Conservation (phyloP, 2,888 invertebrate species). For the Gastracanthus pulcherrimus region DNA sequence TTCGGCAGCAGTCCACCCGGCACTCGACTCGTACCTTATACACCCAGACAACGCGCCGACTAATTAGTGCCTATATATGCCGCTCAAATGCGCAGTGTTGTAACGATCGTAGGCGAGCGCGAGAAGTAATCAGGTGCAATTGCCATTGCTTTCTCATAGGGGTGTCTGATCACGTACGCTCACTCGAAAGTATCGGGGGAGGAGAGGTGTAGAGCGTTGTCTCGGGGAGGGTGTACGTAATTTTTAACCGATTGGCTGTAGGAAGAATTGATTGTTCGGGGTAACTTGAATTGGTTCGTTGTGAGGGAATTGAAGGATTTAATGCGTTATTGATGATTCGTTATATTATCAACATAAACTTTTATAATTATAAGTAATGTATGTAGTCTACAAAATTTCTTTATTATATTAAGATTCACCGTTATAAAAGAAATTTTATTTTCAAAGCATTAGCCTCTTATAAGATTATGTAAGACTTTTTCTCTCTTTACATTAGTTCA, state of each 20-base stretch:
- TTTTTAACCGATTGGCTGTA: background rate
- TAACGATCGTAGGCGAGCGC: background rate
- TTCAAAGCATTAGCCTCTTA: too few species aligned
- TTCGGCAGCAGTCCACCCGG: background rate
- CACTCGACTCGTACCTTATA: background rate
- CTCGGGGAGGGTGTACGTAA: background rate
- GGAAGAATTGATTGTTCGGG: conserved; percentile 5
- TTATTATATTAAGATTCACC: too few species aligned
- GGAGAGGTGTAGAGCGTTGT: background rate
- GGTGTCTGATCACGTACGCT: background rate
- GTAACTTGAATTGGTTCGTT: too few species aligned
- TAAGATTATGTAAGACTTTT: too few species aligned
- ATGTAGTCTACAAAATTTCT: too few species aligned
- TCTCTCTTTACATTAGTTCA: too few species aligned
- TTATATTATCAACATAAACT: too few species aligned
- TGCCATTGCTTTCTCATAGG: conserved; percentile 6
- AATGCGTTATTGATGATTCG: too few species aligned
- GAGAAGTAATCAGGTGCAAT: conserved; percentile 6
- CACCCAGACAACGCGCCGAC: background rate
- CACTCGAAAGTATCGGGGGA: too few species aligned
- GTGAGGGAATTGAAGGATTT: too few species aligned
- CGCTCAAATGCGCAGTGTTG: background rate
- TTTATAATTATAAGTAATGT: too few species aligned
- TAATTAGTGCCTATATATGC: background rate
- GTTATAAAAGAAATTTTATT: too few species aligned